Evolutionary conservation across 1,140 invertebrate genomes (phyloP).

Genomic region (Diplogasteroides magnus): DNA sequence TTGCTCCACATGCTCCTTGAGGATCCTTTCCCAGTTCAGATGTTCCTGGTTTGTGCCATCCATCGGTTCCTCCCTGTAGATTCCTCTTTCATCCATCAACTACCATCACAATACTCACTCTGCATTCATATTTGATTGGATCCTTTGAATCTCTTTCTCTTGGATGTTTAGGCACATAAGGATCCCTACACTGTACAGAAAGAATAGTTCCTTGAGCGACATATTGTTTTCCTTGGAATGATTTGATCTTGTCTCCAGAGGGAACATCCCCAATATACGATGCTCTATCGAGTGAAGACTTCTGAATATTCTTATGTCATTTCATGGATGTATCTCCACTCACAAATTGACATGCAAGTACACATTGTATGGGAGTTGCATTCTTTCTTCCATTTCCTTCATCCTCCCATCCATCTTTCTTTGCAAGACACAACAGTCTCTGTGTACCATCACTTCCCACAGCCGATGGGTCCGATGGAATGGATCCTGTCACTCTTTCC

Average conservation of each 20-base stretch:
- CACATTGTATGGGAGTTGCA: not conserved
- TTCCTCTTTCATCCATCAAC: not conserved
- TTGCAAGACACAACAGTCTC: not conserved
- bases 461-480: not conserved
- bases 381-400: not conserved
- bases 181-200: not conserved
- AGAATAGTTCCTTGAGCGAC: not conserved
- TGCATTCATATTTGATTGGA: not conserved
- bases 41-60: not conserved
- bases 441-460: not conserved
- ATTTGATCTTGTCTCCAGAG: not conserved
- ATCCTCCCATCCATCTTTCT: not conserved
- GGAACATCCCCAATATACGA: not conserved
- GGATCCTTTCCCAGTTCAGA: not conserved
- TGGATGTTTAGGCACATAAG: not conserved
- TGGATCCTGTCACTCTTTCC: not conserved
- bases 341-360: not conserved
- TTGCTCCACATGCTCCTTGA: not conserved
- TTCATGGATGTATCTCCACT: not conserved
- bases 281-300: not conserved
- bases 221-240: not conserved
- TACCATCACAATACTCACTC: not conserved
- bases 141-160: not conserved
- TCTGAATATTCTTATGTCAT: not conserved
- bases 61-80: not conserved